These are phyloP conservation scores for Argopecten irradians DNA, from an alignment of 1,140 invertebrate species.

Conservation along the genomic window DNA sequence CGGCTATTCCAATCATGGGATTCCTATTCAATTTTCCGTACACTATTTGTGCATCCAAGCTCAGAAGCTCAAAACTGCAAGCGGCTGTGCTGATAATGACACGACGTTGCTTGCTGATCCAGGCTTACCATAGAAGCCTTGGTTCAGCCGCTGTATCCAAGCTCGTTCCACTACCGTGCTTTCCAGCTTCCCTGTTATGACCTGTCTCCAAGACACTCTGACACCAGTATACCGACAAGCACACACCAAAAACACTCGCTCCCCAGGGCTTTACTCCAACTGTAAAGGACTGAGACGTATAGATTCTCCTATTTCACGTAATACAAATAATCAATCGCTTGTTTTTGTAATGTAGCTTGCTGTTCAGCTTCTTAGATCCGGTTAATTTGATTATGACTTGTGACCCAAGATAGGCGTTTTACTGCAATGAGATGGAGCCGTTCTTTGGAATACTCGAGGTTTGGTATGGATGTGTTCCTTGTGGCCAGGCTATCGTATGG, in stretches of 20 bases:
- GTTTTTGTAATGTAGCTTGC: neutral
- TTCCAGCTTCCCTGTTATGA: neutral
- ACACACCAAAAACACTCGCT: neutral
- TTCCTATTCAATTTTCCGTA: slow-evolving; percentile 22
- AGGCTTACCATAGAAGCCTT: neutral
- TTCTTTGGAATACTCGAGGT: neutral
- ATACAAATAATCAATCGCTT: neutral
- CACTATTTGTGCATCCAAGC: slow-evolving; percentile 20
- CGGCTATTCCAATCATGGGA: slow-evolving; percentile 20
- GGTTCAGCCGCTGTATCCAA: slow-evolving; percentile 1
- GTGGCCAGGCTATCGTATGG: neutral
- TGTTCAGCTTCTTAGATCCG: neutral
- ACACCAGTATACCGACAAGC: neutral
- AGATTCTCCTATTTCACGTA: neutral
- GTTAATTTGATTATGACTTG: slow-evolving; percentile 3
- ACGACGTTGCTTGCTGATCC: neutral
- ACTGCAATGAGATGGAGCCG: neutral
- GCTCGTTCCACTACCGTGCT: neutral
- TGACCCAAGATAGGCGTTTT: neutral
- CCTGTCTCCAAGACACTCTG: slow-evolving; percentile 19
- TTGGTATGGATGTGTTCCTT: neutral
- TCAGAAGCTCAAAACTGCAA: slow-evolving; percentile 21
- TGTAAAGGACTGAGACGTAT: slow-evolving; percentile 6
- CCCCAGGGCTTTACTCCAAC: neutral
- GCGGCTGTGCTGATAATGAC: slow-evolving; percentile 1